Percentiles rank a stretch among this genome's conserved stretches.
These are phyloP conservation scores for Netelia inedita DNA, from an alignment of 2,888 invertebrate genomes.

Conservation along the genomic window DNA sequence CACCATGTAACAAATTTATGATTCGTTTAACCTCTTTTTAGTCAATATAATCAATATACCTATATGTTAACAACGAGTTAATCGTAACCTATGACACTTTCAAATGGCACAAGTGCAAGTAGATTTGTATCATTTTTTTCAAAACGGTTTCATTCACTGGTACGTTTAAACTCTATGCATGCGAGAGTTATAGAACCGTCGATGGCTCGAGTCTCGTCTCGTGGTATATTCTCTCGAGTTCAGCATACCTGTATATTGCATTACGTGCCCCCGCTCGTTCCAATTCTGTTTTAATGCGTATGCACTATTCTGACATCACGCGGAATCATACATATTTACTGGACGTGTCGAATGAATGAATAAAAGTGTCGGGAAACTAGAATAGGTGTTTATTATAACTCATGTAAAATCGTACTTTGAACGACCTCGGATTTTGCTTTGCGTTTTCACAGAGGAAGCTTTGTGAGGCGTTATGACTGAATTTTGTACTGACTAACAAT, in stretches of 20 bases:
- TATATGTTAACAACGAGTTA: conserved; percentile 5
- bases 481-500: too few species aligned
- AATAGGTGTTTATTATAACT: not conserved
- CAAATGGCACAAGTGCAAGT: not conserved
- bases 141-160: conserved; percentile 27
- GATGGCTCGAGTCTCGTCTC: conserved; percentile 38
- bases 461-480: not conserved
- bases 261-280: conserved; percentile 39
- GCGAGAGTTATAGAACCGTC: conserved; percentile 43
- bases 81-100: too few species aligned
- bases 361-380: conserved; percentile 13
- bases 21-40: too few species aligned
- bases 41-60: too few species aligned
- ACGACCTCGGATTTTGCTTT: not conserved
- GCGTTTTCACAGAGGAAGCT: not conserved
- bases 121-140: not conserved
- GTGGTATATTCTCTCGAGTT: conserved; percentile 23
- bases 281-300: conserved; percentile 15
- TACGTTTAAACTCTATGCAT: conserved; percentile 1
- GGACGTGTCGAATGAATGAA: conserved; percentile 14
- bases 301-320: not conserved
- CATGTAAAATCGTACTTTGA: not conserved
- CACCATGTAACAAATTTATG: too few species aligned
- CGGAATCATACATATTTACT: not conserved
- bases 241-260: conserved; percentile 18